These are phyloP conservation scores for Thripadectes ignobilis DNA, from an alignment of 2,797 vertebrate species.

Conservation along the genomic window DNA sequence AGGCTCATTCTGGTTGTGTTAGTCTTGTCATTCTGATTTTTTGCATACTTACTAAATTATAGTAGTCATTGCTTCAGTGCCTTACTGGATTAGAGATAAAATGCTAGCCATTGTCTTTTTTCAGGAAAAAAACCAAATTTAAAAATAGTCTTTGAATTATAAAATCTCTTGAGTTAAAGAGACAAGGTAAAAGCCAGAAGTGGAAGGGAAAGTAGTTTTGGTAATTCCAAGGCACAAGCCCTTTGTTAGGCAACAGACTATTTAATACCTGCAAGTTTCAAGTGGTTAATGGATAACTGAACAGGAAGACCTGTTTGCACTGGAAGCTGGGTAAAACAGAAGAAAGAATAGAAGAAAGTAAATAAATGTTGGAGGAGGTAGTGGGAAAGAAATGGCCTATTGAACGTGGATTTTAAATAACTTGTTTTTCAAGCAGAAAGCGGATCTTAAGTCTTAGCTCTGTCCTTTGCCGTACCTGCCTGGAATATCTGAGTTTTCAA, in stretches of 20 bases:
- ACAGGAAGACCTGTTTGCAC: neutral
- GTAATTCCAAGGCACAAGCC: neutral
- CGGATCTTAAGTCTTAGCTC: neutral
- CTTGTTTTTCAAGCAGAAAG: neutral
- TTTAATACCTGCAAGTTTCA: neutral
- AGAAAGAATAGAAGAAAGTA: neutral
- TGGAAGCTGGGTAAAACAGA: neutral
- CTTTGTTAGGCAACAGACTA: fast-evolving
- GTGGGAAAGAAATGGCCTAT: neutral
- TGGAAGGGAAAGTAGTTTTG: neutral
- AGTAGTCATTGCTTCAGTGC: neutral
- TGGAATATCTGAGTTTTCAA: neutral
- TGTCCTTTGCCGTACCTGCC: neutral
- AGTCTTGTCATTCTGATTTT: neutral
- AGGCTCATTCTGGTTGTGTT: neutral
- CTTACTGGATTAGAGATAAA: neutral
- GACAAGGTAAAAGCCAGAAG: neutral
- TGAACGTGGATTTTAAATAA: neutral
- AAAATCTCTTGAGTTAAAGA: neutral
- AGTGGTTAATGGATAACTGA: neutral
- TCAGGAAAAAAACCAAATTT: neutral
- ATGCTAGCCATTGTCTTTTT: neutral
- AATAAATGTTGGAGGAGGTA: neutral
- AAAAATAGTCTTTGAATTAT: neutral
- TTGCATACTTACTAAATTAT: neutral